Percentiles rank a stretch among this genome's conserved stretches.
Conservation (phyloP, 2,113 vertebrate genomes). For the Thinocorus orbignyianus region DNA sequence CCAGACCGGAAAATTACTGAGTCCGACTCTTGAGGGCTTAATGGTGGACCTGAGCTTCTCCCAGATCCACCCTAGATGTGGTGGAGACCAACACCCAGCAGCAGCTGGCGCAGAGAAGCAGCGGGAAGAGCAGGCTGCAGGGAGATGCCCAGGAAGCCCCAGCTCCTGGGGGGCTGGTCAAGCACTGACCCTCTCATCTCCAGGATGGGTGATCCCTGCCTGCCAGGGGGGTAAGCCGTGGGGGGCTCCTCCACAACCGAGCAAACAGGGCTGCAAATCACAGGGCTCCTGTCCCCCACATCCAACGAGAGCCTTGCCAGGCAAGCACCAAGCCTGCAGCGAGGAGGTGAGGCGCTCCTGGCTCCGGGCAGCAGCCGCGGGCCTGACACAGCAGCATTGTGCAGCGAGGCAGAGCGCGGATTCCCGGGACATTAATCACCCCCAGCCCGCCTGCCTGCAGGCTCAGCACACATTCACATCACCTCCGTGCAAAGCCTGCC, state of each 20-base stretch:
- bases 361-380: not conserved
- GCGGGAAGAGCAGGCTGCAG: not conserved
- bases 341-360: slow-evolving; percentile 6
- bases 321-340: not conserved
- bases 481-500: slow-evolving; percentile 19
- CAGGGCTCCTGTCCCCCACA: not conserved
- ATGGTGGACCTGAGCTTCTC: not conserved
- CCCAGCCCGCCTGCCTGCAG: not conserved
- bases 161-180: not conserved
- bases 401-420: not conserved
- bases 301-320: slow-evolving; percentile 30
- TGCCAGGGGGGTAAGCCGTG: not conserved
- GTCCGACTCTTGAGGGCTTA: not conserved
- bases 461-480: not conserved
- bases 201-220: not conserved
- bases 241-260: not conserved
- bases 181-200: slow-evolving; percentile 37
- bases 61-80: not conserved
- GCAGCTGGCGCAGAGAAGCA: too few species aligned
- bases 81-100: slow-evolving; percentile 10
- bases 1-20: slow-evolving; percentile 14
- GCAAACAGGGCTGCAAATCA: not conserved
- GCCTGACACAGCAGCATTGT: slow-evolving; percentile 23
- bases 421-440: slow-evolving; percentile 53
- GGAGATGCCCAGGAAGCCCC: slow-evolving; percentile 31